Evolutionary conservation across 1,140 invertebrate species (phyloP), one percentile per base, ranked within the genome.

Genomic region (Drosophila mojavensis): DNA sequence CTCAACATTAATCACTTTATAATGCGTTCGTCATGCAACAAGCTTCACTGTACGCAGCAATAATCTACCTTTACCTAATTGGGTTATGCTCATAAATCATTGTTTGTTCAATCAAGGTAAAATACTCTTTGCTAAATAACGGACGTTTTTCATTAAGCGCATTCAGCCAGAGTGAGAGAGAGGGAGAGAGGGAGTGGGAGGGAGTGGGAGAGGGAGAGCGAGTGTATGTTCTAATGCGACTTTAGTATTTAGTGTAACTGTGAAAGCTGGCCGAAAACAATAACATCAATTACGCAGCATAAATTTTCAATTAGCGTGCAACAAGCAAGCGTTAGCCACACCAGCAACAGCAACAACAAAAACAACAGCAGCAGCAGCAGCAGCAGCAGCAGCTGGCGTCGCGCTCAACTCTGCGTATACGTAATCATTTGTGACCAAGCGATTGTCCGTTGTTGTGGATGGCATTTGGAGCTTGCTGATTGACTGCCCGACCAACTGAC

Each of bases 401-500:
- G 33, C 30, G 48, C 30, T 30, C 59, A 55, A 70, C 67, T 54
- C 55, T 60, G 41, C 61, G 67, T 51, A 70, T 70, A 55, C 60
- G 51, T 70, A 70, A 70, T 70, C 48, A 62, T 33, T 53, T 62
- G 62, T 70, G 67, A 70, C 60, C 60, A 55, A 63, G n/a, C 62
- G 67, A 69, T 69, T 48, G 67, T 63, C 28, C 41, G 24, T 39
- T 39, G 36, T 39, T 39, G 26, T 24, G 24, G 15, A 10, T 17
- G 13, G 13, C 17, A 51, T 39, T 68, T 62, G 50, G 50, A 24
- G 33, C 61, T 26, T 68, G 64, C 65, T 62, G 66, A 62, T 62
- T 68, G 66, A 68, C 66, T 68, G 66, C 66, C 30, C 60, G 66
- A 41, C 65, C 58, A 68, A 68, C 58, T 68, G 58, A 61, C 58